Evolutionary conservation across 1,140 invertebrate genomes (phyloP).

Genomic region (Drosophila parabipectinata): DNA sequence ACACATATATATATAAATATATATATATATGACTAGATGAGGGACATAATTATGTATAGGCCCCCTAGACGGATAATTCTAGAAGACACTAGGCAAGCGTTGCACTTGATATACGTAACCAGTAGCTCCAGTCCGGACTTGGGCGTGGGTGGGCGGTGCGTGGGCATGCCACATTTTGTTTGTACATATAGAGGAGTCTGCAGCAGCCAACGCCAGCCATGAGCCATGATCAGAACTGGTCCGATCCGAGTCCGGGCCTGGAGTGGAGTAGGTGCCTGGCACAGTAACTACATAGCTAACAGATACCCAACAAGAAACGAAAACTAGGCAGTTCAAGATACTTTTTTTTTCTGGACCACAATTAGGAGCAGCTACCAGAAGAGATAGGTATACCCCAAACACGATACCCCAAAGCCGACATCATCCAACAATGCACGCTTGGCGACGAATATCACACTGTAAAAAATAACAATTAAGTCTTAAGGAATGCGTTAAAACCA

Average conservation of each 20-base stretch:
- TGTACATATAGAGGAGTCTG: conserved; percentile 45
- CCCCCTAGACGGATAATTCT: conserved; percentile 47
- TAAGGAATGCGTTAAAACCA: conserved; percentile 43
- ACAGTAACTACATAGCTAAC: conserved; percentile 54
- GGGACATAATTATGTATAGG: conserved; percentile 27
- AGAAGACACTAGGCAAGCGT: conserved; percentile 55
- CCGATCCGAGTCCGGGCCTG: conserved; percentile 22
- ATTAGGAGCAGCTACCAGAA: conserved; percentile 16
- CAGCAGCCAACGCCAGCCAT: conserved; percentile 3
- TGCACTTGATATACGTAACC: conserved; percentile 50
- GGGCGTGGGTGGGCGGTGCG: conserved; percentile 26
- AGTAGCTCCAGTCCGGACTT: conserved; percentile 17
- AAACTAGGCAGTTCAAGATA: conserved; percentile 9
- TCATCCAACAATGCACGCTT: conserved; percentile 44
- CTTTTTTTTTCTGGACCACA: conserved; percentile 25
- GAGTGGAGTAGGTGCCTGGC: conserved; percentile 64
- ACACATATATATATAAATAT: too few species aligned
- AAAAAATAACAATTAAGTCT: conserved; percentile 57
- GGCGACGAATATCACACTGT: conserved; percentile 62
- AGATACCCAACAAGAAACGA: conserved; percentile 18
- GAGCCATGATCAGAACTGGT: conserved; percentile 18
- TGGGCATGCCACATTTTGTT: conserved; percentile 35
- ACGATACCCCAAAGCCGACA: conserved; percentile 11
- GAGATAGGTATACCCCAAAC: not conserved
- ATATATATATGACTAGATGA: conserved; percentile 34